A percentile compares a stretch with the other conserved stretches of the same genome.
phyloP scores from a whole-genome alignment of 2,888 invertebrate genomes.

The Torymus aiolomorphi region DNA sequence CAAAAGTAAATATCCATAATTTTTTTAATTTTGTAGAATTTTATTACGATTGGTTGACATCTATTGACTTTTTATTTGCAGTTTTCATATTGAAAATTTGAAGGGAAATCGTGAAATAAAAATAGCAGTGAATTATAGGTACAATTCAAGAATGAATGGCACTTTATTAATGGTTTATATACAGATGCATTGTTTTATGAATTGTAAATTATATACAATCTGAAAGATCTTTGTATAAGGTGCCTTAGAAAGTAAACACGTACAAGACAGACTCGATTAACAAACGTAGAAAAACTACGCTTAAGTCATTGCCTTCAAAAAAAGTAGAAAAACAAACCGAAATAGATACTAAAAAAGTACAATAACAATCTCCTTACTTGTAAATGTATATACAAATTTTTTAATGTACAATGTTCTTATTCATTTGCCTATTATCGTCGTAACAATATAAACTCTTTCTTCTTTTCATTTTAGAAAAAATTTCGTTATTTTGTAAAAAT shows the following conservation, averaged over 20 bases:
- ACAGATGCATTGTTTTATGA: conserved; percentile 68
- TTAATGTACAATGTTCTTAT: conserved; percentile 62
- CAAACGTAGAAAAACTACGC: conserved; percentile 32
- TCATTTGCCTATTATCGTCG: conserved; percentile 11
- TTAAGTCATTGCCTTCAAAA: conserved; percentile 12
- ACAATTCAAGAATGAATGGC: conserved; percentile 68
- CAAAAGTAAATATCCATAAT: too few relatives aligned
- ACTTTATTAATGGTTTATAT: conserved; percentile 72
- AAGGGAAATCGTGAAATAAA: too few relatives aligned
- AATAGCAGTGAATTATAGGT: not conserved
- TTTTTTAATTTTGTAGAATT: too few relatives aligned
- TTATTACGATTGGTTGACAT: too few relatives aligned
- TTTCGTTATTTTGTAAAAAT: conserved; percentile 64
- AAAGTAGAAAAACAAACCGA: conserved; percentile 27
- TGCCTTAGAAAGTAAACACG: conserved; percentile 41
- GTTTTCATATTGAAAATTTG: too few relatives aligned
- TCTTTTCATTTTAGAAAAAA: conserved; percentile 50
- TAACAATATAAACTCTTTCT: conserved; percentile 39
- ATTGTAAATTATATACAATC: conserved; percentile 64
- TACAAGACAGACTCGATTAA: conserved; percentile 20
- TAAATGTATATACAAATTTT: conserved; percentile 64
- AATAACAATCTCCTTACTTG: conserved; percentile 51
- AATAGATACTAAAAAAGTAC: conserved; percentile 46
- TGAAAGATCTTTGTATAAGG: conserved; percentile 53
- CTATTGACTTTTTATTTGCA: too few relatives aligned